These are phyloP conservation scores for Propsilocerus akamusi DNA, from an alignment of 1,140 invertebrate genomes.

Conservation along the genomic window DNA sequence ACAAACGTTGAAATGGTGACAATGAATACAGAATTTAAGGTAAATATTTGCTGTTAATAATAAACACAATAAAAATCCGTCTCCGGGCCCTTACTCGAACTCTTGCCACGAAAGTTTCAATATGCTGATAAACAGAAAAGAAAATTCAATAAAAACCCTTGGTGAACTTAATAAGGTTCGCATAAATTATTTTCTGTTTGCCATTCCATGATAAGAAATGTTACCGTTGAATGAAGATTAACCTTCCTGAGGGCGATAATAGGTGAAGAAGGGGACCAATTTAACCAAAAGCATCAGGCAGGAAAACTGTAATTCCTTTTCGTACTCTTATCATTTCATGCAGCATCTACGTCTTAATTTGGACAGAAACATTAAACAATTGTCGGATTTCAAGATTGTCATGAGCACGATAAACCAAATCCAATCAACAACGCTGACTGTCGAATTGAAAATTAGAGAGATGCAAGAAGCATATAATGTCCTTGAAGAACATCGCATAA, in stretches of 20 bases:
- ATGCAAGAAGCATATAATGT: constrained; percentile 42
- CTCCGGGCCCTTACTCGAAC: too few relatives aligned
- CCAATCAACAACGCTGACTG: constrained; percentile 47
- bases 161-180: too few relatives aligned
- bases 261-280: too few relatives aligned
- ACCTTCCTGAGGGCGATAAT: too few relatives aligned
- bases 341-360: constrained; percentile 36
- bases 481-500: constrained; percentile 31
- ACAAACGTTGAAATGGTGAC: constrained; percentile 40
- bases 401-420: constrained; percentile 62
- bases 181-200: too few relatives aligned
- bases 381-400: constrained; percentile 68
- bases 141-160: too few relatives aligned
- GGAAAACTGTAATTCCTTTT: constrained; percentile 1
- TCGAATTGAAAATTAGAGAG: constrained; percentile 50
- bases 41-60: constrained; percentile 15
- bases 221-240: too few relatives aligned
- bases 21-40: constrained; percentile 37
- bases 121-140: too few relatives aligned
- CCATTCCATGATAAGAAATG: too few relatives aligned
- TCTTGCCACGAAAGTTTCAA: too few relatives aligned
- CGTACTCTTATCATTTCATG: constrained; percentile 6
- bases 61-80: too few relatives aligned
- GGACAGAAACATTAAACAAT: constrained; percentile 46
- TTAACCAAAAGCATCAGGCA: neutral